Base-by-base conservation (phyloP, 2,797 vertebrate species). In the Rhabdomys pumilio region DNA sequence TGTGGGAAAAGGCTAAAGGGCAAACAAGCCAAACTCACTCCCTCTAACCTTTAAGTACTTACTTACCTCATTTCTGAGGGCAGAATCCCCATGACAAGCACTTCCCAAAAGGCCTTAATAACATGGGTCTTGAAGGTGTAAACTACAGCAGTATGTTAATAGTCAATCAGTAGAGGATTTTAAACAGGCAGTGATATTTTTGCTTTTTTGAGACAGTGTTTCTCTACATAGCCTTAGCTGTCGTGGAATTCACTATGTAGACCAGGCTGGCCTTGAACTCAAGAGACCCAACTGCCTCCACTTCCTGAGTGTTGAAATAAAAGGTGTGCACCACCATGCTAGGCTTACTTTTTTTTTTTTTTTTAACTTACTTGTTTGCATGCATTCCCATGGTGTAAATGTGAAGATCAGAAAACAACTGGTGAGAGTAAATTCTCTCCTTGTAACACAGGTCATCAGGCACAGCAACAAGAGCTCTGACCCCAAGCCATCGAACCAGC, bases 111-210 rank as follows among this genome's bases (percentile, higher is more conserved):
- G 4, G 24, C 34, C 44, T n/a, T 26, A 50, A 26, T 26, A 85
- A 41, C 44, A 63, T 65, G 34, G 76, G 47, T 53, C 41, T 41
- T 61, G 6, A 53, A 63, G 26, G 34, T 65, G 50, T 4, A 55
- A 76, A 82, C 79, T 24, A 69, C 24, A 77, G 59, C 57, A 44
- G 65, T n/a, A n/a, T n/a, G 47, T 38, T 85, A 86, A 61, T 22
- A 24, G 69, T 47, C 22, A 97, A 72, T 92, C 85, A 92, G 53
- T 50, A 53, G 63, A 67, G 13, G 24, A 77, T 55, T 67, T 77
- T 65, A 77, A 86, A 59, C n/a, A 77, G 67, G 72, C 65, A 96
- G 57, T 89, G 24, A 57, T 73, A 19, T 20, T 41, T 73, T 73
- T 19, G 38, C 10, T 41, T 41, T 72, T 75, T 75, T 75, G 41